Conservation (phyloP, 2,888 invertebrate genomes). For the Drosophila emarginata region DNA sequence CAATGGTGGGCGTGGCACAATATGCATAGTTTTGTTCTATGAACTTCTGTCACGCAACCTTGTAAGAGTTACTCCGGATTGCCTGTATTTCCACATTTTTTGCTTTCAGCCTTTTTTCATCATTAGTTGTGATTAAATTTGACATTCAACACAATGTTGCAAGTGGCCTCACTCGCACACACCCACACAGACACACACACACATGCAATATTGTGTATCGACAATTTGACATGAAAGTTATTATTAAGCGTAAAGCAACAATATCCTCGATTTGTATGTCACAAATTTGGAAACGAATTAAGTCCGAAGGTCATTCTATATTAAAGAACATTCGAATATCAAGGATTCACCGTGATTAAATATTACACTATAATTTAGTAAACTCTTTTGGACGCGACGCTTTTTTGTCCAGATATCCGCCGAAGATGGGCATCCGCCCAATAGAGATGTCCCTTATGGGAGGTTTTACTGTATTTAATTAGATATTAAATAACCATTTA, state of each 20-base stretch:
- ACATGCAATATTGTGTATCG: constrained; percentile 1
- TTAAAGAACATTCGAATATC: too few relatives aligned
- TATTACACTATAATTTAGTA: too few relatives aligned
- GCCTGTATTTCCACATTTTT: constrained; percentile 17
- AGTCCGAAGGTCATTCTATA: too few relatives aligned
- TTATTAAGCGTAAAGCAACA: constrained; percentile 1
- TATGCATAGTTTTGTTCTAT: constrained; percentile 33
- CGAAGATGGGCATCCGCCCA: too few relatives aligned
- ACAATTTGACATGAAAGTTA: not conserved
- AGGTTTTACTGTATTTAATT: too few relatives aligned
- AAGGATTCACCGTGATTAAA: too few relatives aligned
- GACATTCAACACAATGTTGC: constrained; percentile 54
- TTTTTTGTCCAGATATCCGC: too few relatives aligned
- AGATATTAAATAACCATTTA: too few relatives aligned
- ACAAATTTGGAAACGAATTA: not conserved
- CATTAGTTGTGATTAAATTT: constrained; percentile 63
- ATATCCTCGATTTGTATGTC: not conserved
- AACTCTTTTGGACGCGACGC: too few relatives aligned
- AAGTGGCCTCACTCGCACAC: constrained; percentile 1
- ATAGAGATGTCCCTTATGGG: too few relatives aligned
- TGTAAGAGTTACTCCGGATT: constrained; percentile 9
- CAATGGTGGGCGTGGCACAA: constrained; percentile 17
- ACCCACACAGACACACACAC: not conserved
- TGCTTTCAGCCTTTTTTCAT: constrained; percentile 49
- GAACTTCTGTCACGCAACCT: constrained; percentile 58